Evolutionary conservation across 2,888 invertebrate species (phyloP), one percentile per base, ranked within the genome.

Genomic region (Oligia strigilis): DNA sequence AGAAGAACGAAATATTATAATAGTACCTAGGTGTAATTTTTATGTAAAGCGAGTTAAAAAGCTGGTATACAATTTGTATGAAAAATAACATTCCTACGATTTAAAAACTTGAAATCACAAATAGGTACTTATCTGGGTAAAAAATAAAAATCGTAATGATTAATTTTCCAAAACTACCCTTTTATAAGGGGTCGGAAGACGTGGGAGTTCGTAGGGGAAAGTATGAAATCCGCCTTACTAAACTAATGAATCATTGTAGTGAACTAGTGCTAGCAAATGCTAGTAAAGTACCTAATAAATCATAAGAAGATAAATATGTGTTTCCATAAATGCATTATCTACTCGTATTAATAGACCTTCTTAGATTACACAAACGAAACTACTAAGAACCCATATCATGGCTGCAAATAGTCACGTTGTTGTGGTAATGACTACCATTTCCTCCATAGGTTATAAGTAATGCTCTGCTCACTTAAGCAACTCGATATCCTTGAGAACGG

Each of bases 361-460:
- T 55, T 46, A 36, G 11, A 17, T 52, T 14, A 46, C 46, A 43
- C 23, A 43, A 46, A 36, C 2, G 4, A 13, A 65, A 65, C 23
- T 23, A 70, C 40, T 29, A 36, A 46, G 71, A 23, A 49, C 29
- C 19, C 67, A 19, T 72, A 62, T 43, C 14, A 36, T 17, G n/a
- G 14, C 55, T 64, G 55, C n/a, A 82, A 55, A 82, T 69, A 77
- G 72, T 52, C 19, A 52, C 43, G 46, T 40, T 80, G 23, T 70
- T 73, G 66, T 36, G 36, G 62, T 76, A 71, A 84, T 72, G 85
- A 66, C 23, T 17, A 65, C 70, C 72, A 80, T 80, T 84, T 83
- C 69, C 73, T 71, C 29, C 19, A 80, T 58, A 55, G 72, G 52
- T 69, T 65, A 55, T 69, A 72, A 66, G 69, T 60, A 76, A 76